A percentile compares a stretch with the other conserved stretches of the same genome.
Conservation (phyloP, 2,888 invertebrate species). For the Dioctria linearis region DNA sequence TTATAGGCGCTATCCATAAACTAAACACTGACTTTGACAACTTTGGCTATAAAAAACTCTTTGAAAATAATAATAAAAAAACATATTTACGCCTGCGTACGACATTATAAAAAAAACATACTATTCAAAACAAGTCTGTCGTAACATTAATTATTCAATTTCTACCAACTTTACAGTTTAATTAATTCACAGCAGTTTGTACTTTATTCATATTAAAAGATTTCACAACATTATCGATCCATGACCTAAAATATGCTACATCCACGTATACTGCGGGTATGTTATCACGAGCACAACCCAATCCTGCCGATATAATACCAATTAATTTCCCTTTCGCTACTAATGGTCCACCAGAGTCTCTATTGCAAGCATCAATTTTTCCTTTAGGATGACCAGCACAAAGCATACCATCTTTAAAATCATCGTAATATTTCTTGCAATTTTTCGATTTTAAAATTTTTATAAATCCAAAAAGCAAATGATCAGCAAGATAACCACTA, state of each 20-base stretch:
- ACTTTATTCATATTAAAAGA: no score
- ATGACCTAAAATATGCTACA: background rate
- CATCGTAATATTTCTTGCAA: background rate
- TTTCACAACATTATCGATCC: no score
- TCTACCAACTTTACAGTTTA: background rate
- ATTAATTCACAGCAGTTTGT: no score
- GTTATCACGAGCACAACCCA: background rate
- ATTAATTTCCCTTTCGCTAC: background rate
- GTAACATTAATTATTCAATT: no score
- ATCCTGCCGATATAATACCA: background rate
- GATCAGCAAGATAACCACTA: no score
- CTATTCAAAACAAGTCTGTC: no score
- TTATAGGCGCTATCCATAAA: no score
- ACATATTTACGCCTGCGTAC: no score
- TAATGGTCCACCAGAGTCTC: slow-evolving; percentile 6
- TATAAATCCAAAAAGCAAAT: background rate
- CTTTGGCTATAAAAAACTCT: no score
- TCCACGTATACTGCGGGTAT: background rate
- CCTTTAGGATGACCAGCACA: background rate
- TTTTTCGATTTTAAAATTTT: background rate
- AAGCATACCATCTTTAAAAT: background rate
- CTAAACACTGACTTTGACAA: no score
- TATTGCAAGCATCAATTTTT: background rate
- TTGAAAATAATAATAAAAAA: no score
- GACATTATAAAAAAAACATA: no score